phyloP scores from a whole-genome alignment of 2,797 vertebrate genomes.

The Toxotes lorentzi region DNA sequence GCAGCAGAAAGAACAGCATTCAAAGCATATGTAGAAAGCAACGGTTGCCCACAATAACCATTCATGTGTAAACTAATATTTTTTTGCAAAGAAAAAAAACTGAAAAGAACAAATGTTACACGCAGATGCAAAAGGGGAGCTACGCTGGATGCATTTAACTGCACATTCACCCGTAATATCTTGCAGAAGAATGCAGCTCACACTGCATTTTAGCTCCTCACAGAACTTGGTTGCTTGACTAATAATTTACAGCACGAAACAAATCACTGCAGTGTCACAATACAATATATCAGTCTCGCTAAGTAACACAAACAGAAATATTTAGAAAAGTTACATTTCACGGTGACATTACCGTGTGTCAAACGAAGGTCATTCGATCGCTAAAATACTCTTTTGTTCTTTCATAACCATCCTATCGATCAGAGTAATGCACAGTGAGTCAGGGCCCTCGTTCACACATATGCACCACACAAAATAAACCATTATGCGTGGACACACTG shows the following conservation, averaged over 20 bases:
- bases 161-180: neutral
- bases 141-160: neutral
- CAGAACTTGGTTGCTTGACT: neutral
- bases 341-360: neutral
- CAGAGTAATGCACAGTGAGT: neutral
- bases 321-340: neutral
- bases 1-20: neutral
- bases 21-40: neutral
- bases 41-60: neutral
- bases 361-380: neutral
- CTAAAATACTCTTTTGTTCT: neutral
- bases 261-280: constrained; percentile 21
- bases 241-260: neutral
- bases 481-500: neutral
- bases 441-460: neutral
- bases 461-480: neutral
- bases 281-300: neutral
- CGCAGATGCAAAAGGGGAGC: neutral
- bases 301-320: neutral
- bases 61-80: neutral
- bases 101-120: neutral
- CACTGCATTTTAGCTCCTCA: neutral
- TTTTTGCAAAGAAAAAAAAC: neutral
- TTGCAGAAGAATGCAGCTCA: neutral
- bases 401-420: neutral